Evolutionary conservation across 2,113 vertebrate species (phyloP), one percentile per base, ranked within the genome.

Genomic region (Tylochromis polylepis): DNA sequence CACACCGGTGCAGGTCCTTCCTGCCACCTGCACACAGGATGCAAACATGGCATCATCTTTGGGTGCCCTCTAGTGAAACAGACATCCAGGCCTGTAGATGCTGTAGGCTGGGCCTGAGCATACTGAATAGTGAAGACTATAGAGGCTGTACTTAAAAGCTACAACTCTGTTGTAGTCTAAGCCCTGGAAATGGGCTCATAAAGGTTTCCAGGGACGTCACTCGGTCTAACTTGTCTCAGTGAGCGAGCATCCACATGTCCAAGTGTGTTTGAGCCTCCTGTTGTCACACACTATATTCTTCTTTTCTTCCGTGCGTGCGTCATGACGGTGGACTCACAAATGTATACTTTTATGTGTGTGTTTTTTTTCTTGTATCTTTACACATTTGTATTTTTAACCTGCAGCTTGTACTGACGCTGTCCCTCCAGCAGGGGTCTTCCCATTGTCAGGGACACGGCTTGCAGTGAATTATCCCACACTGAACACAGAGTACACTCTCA

Each of bases 341-440:
- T 36, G 41, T 36, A 0, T 11, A 8, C 15, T 55, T 27, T 75
- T 15, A 16, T 34, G 34, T 22, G 3, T n/a, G n/a, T n/a, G 2
- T 29, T 10, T 34, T 79, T 81, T 31, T 38, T 15, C 18, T 43
- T 82, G 0, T 15, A 11, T 77, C 20, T 70, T 60, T 41, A 38
- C 12, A 49, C 8, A 11, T 41, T 34, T 29, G 18, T 79, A 29
- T 60, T 58, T 89, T n/a, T 11, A 58, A 60, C 18, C 81, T 14
- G 41, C 57, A 36, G 36, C 57, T 85, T 96, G 95, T 92, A 95
- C 77, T 93, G 60, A 79, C 95, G 75, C 38, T 4, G 8, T 82
- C 34, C 88, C 29, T 92, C 96, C 96, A 96, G 88, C 93, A 96
- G 95, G 94, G 94, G 95, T 93, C 94, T 95, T 94, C 90, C 94